phyloP scores from a whole-genome alignment of 2,888 invertebrate genomes.

The Iselma pallidipennis region DNA sequence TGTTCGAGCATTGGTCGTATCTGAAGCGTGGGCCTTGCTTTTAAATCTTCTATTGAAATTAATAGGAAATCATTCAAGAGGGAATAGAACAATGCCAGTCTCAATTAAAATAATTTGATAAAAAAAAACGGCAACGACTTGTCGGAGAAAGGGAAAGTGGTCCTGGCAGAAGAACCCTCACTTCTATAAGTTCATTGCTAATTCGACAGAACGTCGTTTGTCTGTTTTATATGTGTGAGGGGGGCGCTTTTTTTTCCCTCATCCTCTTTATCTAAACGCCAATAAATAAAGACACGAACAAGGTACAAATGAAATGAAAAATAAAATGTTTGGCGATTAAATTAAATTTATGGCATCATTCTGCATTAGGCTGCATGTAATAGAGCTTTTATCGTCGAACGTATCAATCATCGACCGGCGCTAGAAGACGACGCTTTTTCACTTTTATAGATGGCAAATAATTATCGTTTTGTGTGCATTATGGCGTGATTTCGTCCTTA shows the following conservation, averaged over 20 bases:
- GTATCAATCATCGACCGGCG: slow-evolving; percentile 22
- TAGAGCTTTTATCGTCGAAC: slow-evolving; percentile 35
- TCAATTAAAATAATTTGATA: slow-evolving; percentile 48
- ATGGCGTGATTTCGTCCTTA: not conserved
- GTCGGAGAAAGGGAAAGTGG: slow-evolving; percentile 19
- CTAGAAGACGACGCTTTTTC: not conserved
- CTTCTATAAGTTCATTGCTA: slow-evolving; percentile 32
- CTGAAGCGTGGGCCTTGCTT: slow-evolving; percentile 25
- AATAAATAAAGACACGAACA: slow-evolving; percentile 43
- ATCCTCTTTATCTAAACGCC: slow-evolving; percentile 8
- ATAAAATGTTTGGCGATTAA: slow-evolving; percentile 44
- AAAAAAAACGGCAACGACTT: slow-evolving; percentile 38
- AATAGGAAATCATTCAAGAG: slow-evolving; percentile 37
- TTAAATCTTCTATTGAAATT: slow-evolving; percentile 37
- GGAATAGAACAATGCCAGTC: slow-evolving; percentile 37
- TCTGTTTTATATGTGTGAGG: slow-evolving; percentile 33
- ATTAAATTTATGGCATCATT: slow-evolving; percentile 41
- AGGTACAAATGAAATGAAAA: slow-evolving; percentile 45
- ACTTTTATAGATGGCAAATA: not conserved
- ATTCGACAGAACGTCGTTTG: slow-evolving; percentile 44
- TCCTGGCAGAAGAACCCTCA: slow-evolving; percentile 10
- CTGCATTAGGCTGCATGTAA: slow-evolving; percentile 38
- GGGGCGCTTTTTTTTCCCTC: slow-evolving; percentile 29
- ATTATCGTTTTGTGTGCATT: not conserved
- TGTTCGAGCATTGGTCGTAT: slow-evolving; percentile 17